phyloP scores from a whole-genome alignment of 2,113 vertebrate species.

The Cavia aperea region DNA sequence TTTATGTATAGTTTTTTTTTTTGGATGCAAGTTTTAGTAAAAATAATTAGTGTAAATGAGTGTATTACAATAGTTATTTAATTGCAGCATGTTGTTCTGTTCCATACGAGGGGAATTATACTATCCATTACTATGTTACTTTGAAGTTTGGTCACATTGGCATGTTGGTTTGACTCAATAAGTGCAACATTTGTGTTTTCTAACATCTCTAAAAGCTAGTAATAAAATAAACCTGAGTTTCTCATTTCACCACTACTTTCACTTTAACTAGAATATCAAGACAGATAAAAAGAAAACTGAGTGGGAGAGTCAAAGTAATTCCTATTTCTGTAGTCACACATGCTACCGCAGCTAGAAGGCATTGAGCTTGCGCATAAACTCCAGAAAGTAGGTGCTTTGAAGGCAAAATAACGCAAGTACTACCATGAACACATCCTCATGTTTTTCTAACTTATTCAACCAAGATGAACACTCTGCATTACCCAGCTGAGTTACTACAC shows the following conservation, averaged over 20 bases:
- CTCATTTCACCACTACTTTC: neutral
- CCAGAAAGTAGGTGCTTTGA: accelerated
- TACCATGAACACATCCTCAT: neutral
- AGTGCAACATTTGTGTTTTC: neutral
- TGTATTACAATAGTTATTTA: neutral
- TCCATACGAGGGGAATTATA: neutral
- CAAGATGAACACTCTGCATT: neutral
- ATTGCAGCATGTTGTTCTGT: neutral
- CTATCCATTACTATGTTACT: neutral
- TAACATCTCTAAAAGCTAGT: neutral
- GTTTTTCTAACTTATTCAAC: neutral
- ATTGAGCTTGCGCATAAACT: neutral
- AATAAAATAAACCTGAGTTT: neutral
- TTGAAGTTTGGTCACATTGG: neutral
- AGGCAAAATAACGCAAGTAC: neutral
- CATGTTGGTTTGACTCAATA: neutral
- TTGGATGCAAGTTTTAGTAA: neutral
- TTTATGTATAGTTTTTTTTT: neutral
- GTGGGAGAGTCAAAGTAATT: neutral
- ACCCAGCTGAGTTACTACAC: neutral
- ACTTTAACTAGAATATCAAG: neutral
- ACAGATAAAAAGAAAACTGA: neutral
- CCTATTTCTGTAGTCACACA: neutral
- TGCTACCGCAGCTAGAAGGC: neutral
- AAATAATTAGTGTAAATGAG: neutral